A percentile compares a stretch with the other conserved stretches of the same genome.
Conservation (phyloP, 2,797 vertebrate genomes). For the Acomys russatus region DNA sequence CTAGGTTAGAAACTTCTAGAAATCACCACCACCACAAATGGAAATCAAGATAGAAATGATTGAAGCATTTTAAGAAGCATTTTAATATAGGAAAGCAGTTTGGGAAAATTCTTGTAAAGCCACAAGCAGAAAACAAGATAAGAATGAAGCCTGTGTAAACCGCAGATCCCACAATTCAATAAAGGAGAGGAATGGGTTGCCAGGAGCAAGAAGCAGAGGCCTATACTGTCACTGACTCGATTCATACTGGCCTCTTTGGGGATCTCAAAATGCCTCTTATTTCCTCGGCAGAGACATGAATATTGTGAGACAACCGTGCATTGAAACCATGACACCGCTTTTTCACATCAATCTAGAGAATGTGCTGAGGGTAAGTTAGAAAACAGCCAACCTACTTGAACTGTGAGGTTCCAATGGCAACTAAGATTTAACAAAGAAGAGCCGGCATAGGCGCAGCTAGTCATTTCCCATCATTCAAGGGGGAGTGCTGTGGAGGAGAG, state of each 20-base stretch:
- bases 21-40: not conserved
- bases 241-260: not conserved
- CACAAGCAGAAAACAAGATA: not conserved
- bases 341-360: conserved; percentile 5
- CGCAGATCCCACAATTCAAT: not conserved
- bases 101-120: not conserved
- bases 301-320: not conserved
- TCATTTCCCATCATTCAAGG: not conserved
- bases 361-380: not conserved
- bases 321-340: conserved; percentile 8
- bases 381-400: not conserved
- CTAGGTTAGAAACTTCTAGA: not conserved
- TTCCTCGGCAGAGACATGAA: not conserved
- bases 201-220: not conserved
- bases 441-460: not conserved
- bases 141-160: not conserved
- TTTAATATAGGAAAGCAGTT: conserved; percentile 20
- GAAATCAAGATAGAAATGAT: not conserved
- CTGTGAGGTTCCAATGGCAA: not conserved
- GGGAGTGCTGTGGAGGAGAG: not conserved
- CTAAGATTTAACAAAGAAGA: not conserved
- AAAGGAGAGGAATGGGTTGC: not conserved
- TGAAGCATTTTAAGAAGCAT: not conserved
- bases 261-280: not conserved
- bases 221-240: not conserved